phyloP scores from a whole-genome alignment of 2,888 invertebrate genomes.

The Dilophus febrilis region DNA sequence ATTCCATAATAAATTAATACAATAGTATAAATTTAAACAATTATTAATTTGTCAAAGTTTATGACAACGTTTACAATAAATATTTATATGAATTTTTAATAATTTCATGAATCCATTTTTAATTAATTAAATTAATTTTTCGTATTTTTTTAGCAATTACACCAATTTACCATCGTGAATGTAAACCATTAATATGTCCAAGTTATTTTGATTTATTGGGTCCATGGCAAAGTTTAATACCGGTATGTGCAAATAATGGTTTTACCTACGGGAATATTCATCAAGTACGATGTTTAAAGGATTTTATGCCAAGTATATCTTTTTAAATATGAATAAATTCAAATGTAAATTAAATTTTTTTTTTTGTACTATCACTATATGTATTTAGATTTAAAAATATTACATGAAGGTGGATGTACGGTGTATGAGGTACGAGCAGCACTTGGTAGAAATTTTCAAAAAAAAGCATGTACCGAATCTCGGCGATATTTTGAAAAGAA shows the following conservation, averaged over 20 bases:
- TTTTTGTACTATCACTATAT: background rate
- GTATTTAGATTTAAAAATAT: slow-evolving; percentile 14
- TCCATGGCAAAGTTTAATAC: slow-evolving; percentile 9
- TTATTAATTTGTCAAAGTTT: too few relatives aligned
- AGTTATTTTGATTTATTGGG: slow-evolving; percentile 6
- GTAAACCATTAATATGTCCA: slow-evolving; percentile 9
- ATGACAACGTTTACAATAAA: too few relatives aligned
- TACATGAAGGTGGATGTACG: slow-evolving; percentile 18
- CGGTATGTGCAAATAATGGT: slow-evolving; percentile 19
- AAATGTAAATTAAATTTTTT: too few relatives aligned
- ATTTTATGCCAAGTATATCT: slow-evolving; percentile 13
- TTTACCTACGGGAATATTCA: slow-evolving; percentile 17
- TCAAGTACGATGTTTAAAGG: slow-evolving; percentile 17
- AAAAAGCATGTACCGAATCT: slow-evolving; percentile 14
- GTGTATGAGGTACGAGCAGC: slow-evolving; percentile 13
- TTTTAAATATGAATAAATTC: too few relatives aligned
- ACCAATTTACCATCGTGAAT: slow-evolving; percentile 4
- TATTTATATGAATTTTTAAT: too few relatives aligned
- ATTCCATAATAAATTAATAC: too few relatives aligned
- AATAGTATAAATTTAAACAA: too few relatives aligned
- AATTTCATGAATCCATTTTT: background rate
- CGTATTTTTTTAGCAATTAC: slow-evolving; percentile 4
- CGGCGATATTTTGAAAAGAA: slow-evolving; percentile 18
- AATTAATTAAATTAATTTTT: background rate
- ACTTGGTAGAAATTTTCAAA: slow-evolving; percentile 6